phyloP scores from a whole-genome alignment of 2,888 invertebrate genomes.

The Melieria crassipennis region DNA sequence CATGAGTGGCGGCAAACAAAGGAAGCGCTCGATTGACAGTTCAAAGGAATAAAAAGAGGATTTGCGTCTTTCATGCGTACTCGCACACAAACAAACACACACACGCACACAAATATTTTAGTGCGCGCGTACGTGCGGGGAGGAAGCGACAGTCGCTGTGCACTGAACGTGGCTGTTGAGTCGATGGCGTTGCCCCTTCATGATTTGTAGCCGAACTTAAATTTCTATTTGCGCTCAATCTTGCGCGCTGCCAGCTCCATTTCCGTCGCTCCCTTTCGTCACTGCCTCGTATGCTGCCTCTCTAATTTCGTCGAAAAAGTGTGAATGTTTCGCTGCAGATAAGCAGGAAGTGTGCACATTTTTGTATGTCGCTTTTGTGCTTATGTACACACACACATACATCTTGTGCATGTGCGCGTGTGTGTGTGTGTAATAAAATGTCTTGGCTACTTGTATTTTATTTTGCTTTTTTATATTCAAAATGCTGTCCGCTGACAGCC shows the following conservation, averaged over 20 bases:
- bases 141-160: neutral
- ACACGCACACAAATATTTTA: no score
- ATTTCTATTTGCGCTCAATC: neutral
- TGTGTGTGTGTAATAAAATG: conserved; percentile 20
- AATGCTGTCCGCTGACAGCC: conserved; percentile 50
- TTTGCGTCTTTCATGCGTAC: conserved; percentile 49
- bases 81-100: neutral
- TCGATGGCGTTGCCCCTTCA: neutral
- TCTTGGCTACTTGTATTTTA: conserved; percentile 27
- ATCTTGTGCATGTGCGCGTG: conserved; percentile 23
- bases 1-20: neutral
- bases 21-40: conserved; percentile 54
- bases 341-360: conserved; percentile 48
- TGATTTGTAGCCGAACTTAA: neutral
- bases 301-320: neutral
- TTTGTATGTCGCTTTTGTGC: neutral
- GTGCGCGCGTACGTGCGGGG: no score
- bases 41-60: conserved; percentile 43
- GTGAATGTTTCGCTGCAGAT: conserved; percentile 57
- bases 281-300: neutral
- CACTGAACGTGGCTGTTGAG: neutral
- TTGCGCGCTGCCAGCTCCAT: neutral
- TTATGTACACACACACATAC: neutral
- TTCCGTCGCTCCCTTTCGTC: neutral
- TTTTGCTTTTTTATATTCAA: conserved; percentile 58